Base-by-base conservation (phyloP, 2,888 invertebrate genomes). In the Dyspetes luteomarginatus region DNA sequence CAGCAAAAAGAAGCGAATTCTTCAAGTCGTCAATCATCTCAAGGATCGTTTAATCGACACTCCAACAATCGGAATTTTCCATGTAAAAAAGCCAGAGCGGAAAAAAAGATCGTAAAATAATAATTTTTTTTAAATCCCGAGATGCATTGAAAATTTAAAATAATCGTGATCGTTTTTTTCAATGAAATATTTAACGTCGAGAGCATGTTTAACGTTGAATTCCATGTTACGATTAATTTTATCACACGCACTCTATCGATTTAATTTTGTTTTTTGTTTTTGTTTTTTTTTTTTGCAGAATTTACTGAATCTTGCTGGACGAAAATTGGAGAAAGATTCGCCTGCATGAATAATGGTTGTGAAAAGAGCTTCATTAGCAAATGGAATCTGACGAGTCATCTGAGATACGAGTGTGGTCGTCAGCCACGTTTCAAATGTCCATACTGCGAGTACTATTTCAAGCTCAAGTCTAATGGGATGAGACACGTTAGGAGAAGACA, bases 351-450 rank as follows among this genome's bases (percentile, higher is more conserved):
- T 60, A 52, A 58, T 5, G 75, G 67, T 17, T 82, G 82, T 41
- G 52, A 50, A 43, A 71, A 36, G 17, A 67, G 45, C 4, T 91
- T 90, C 81, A 85, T 84, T 15, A 85, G 87, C 65, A 87, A 87
- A 30, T 80, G 85, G 41, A 87, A 86, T 67, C 81, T 92, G 83
- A 85, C 87, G 72, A 89, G 90, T 22, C 92, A 92, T 73, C 82
- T 88, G 75, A 88, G 88, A 65, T 89, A 89, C 65, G 90, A 91
- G 74, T 92, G 92, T 68, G 91, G 91, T 7, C 88, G 88, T 74
- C 88, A 88, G 22, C 88, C 91, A 2, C 88, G 90, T 28, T 92
- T 91, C 84, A 86, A 89, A 60, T 92, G 92, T 71, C 90, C 90
- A 0, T 89, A 89, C 62, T 88, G 89, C 81, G 48, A 77, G 1